Percentiles rank a stretch among this genome's conserved stretches.
Evolutionary conservation across 1,140 invertebrate genomes (phyloP).

Genomic region (Lasaia peninsularis): DNA sequence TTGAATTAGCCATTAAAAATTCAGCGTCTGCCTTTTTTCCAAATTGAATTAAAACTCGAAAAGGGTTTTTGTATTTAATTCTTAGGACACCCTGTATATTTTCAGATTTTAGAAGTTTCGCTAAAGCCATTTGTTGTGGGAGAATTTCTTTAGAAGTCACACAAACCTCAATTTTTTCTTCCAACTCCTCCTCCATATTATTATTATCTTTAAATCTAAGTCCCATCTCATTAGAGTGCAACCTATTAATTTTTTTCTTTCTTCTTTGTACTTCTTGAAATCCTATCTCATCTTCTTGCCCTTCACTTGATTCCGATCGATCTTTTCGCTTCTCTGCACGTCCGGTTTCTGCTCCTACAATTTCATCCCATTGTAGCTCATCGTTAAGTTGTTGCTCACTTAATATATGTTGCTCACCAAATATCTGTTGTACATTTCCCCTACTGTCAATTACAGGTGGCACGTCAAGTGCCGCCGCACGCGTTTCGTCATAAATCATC

Average conservation of each 20-base stretch:
- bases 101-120: slow-evolving; percentile 26
- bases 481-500: too few relatives aligned
- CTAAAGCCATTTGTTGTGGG: slow-evolving; percentile 37
- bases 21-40: slow-evolving; percentile 21
- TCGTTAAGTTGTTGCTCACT: neutral
- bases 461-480: too few relatives aligned
- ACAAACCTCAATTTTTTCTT: neutral
- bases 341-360: neutral
- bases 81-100: slow-evolving; percentile 27
- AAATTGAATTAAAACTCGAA: slow-evolving; percentile 29
- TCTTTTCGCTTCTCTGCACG: slow-evolving; percentile 3
- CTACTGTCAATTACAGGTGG: too few relatives aligned
- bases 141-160: slow-evolving; percentile 12
- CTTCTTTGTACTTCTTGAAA: neutral
- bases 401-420: too few relatives aligned
- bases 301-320: neutral
- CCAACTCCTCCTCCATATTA: neutral
- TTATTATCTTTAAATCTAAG: neutral
- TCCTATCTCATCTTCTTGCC: neutral
- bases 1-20: slow-evolving; percentile 21
- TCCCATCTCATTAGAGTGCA: neutral
- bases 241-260: neutral
- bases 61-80: slow-evolving; percentile 32
- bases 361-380: neutral
- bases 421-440: too few relatives aligned